Evolutionary conservation across 2,888 invertebrate genomes (phyloP), one percentile per base, ranked within the genome.

Genomic region (Galerucella pusilla): DNA sequence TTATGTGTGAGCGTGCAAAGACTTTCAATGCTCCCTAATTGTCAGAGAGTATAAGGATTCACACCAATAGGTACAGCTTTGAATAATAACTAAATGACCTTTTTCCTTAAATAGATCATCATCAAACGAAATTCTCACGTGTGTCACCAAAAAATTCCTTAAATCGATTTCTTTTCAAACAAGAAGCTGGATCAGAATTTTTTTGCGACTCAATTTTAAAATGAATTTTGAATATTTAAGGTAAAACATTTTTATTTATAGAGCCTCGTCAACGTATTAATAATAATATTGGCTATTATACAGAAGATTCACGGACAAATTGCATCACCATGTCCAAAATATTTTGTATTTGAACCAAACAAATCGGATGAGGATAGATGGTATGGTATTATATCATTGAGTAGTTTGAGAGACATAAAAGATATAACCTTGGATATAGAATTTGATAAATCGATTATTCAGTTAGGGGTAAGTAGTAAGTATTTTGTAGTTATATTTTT

Each of bases 401-500:
- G 88, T 9, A 90, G 90, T 0, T 89, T 89, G 71, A 90, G 89
- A 81, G 89, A 88, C 0, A 85, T 92, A 1, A 89, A 89, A 70
- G 91, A 91, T 0, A 84, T 92, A 5, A 90, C 90, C 89, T 83
- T 92, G 12, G 89, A 90, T 68, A 85, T 92, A 0, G 89, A 89
- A 35, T 83, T 92, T 68, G 91, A 92, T 79, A 85, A 87, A 73
- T 90, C 90, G 71, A 91, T 91, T 35, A 89, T 90, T 82, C 88
- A 91, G 63, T 85, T 92, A 57, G 90, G 91, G 82, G 92, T 92
- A 83, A 90, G 90, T 83, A 57, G 52, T 57, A 25, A 46, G 57
- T 60, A 71, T 52, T 2, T 61, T n/a, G 35, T 42, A 42, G 9
- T 42, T 42, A 42, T 42, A 42, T 9, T 42, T 42, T 42, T 42